A percentile compares a stretch with the other conserved stretches of the same genome.
phyloP scores from a whole-genome alignment of 2,113 vertebrate genomes.

The Melanocharis versteri region DNA sequence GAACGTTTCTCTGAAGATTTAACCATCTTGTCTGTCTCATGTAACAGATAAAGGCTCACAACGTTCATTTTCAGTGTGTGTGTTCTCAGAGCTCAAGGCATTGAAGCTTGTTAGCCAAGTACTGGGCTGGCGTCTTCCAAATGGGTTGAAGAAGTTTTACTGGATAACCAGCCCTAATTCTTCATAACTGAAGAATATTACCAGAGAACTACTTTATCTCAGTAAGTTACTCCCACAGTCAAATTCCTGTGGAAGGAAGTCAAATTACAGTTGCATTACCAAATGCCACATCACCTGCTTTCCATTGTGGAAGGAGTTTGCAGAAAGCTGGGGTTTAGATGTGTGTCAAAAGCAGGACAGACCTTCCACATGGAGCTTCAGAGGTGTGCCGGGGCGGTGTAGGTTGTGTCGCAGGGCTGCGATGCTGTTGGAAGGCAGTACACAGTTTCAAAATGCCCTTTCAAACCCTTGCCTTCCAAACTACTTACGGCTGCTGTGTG shows the following conservation, averaged over 20 bases:
- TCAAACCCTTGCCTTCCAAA: not conserved
- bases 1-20: not conserved
- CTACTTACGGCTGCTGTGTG: fast-evolving
- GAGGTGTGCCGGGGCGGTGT: fast-evolving
- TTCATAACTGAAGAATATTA: not conserved
- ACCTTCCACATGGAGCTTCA: not conserved
- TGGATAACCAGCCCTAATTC: not conserved
- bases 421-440: not conserved
- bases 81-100: not conserved
- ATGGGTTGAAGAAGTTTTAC: not conserved
- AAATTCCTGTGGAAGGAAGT: not conserved
- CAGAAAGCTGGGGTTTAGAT: not conserved
- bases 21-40: not conserved
- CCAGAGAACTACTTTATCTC: not conserved
- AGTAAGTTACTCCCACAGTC: not conserved
- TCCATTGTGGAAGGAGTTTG: not conserved
- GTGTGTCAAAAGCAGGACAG: not conserved
- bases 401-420: not conserved
- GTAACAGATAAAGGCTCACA: not conserved
- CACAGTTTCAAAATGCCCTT: not conserved
- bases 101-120: not conserved
- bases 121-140: not conserved
- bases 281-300: not conserved
- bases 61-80: not conserved
- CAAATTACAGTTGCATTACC: not conserved